Evolutionary conservation across 2,113 vertebrate genomes (phyloP), one percentile per base, ranked within the genome.

Genomic region (Rhea pennata): DNA sequence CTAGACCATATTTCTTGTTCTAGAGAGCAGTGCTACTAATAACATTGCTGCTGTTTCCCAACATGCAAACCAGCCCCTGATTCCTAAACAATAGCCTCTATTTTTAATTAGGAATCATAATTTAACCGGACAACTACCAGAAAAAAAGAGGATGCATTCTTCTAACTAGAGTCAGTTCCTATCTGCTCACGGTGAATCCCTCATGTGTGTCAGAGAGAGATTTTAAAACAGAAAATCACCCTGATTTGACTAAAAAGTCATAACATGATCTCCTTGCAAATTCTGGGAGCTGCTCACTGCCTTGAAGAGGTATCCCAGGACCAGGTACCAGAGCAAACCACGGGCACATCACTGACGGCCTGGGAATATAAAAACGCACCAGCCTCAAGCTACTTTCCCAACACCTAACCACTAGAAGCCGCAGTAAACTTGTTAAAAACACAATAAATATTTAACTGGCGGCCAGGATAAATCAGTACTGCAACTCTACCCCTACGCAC

Each of bases 101-200:
- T 77, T 91, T 96, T 90, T 91, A 91, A 92, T 90, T 85, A 95
- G 78, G 71, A 90, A 46, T 42, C 1, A 2, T 77, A 93, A 51
- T 88, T 93, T 87, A 90, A 71, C 27, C 48, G 17, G 64, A 85
- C 82, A 85, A 70, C 3, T 22, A 74, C 39, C 10, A 70, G 86
- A 95, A 46, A 92, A 77, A 11, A 21, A 83, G 15, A 87, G 14
- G 71, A 72, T 62, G 54, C n/a, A 56, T 39, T 71, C 77, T 80
- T 64, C 58, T 29, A 83, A 66, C 46, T 77, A 91, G 51, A 85
- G 42, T 84, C 42, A 70, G 11, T 40, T 70, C 74, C 31, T 46
- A 10, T 51, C 56, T 40, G 39, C 86, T 59, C 80, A 51, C 0
- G 2, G 15, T 40, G 14, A 71, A 10, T 31, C 22, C 58, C 36